A percentile compares a stretch with the other conserved stretches of the same genome.
phyloP scores from a whole-genome alignment of 1,140 invertebrate species.

The Drosophila orena region DNA sequence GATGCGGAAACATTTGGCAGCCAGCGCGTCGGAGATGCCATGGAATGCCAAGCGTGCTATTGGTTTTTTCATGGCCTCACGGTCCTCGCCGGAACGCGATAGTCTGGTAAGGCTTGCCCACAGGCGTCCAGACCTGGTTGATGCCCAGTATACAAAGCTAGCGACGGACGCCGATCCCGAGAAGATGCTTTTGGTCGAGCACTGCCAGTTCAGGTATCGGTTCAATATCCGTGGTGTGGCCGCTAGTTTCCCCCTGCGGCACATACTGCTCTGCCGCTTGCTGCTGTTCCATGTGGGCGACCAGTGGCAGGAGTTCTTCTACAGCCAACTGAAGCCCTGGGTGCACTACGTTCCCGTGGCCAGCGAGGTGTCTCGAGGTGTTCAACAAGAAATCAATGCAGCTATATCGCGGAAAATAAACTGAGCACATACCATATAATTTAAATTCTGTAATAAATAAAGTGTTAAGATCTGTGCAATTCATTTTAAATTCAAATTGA shows the following conservation, averaged over 20 bases:
- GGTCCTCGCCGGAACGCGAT: background rate
- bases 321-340: background rate
- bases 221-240: background rate
- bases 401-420: background rate
- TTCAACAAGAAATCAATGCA: background rate
- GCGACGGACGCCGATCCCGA: background rate
- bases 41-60: background rate
- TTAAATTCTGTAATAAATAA: no score
- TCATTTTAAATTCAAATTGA: background rate
- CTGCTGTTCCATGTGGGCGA: background rate
- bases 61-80: background rate
- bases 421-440: no score
- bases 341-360: slow-evolving; percentile 1
- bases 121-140: background rate
- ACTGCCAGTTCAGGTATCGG: background rate
- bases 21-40: background rate
- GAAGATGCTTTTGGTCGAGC: background rate
- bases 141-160: background rate
- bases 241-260: background rate
- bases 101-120: background rate
- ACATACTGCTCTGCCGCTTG: background rate
- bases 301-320: slow-evolving; percentile 1
- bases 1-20: background rate
- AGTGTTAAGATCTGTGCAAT: background rate
- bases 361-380: background rate